A percentile compares a stretch with the other conserved stretches of the same genome.
phyloP scores from a whole-genome alignment of 2,113 vertebrate species.

The Nipponia nippon region DNA sequence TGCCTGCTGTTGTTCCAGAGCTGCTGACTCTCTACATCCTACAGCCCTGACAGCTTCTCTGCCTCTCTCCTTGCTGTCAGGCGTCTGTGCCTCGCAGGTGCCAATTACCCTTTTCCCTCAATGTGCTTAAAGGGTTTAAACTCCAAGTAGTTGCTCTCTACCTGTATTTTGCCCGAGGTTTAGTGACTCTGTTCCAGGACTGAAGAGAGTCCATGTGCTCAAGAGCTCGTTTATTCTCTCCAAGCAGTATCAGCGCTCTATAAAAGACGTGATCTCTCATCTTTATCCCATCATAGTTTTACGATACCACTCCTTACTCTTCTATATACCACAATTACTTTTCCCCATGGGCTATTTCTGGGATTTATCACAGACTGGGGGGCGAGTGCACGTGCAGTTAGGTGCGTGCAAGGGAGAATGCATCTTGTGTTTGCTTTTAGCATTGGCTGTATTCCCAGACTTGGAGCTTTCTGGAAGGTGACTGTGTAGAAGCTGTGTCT shows the following conservation, averaged over 20 bases:
- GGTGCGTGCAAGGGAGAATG: background rate
- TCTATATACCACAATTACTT: background rate
- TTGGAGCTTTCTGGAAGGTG: background rate
- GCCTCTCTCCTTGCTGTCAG: background rate
- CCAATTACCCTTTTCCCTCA: background rate
- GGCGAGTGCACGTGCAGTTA: accelerated
- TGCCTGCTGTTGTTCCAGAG: background rate
- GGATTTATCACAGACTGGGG: background rate
- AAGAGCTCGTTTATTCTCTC: background rate
- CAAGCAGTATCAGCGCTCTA: background rate
- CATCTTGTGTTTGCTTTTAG: background rate
- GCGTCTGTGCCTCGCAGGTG: background rate
- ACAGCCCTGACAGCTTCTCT: background rate
- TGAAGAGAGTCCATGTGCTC: background rate
- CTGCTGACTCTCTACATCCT: background rate
- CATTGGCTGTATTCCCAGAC: background rate
- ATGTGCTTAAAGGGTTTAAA: background rate
- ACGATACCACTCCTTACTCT: background rate
- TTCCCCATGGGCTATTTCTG: background rate
- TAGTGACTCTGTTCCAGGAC: background rate
- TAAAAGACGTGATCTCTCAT: background rate
- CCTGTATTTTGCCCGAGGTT: background rate
- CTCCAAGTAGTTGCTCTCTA: background rate
- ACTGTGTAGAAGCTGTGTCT: background rate
- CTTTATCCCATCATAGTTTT: background rate